These are phyloP conservation scores for Lasiommata megera DNA, from an alignment of 2,888 invertebrate genomes.

Conservation along the genomic window DNA sequence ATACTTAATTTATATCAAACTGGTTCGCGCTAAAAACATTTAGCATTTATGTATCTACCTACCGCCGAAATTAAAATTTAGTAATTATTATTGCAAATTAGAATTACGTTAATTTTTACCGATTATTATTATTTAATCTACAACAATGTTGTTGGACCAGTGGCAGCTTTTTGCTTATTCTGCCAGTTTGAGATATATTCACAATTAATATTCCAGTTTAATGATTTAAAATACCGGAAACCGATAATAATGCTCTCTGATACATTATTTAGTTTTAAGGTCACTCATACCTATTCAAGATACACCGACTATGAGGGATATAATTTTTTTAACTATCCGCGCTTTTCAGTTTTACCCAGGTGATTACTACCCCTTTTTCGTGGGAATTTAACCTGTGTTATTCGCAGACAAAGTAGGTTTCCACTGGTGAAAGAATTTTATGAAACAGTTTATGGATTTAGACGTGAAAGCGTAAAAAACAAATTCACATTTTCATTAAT, in stretches of 20 bases:
- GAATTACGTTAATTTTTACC: neutral
- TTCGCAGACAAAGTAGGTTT: no score
- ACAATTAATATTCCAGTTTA: conserved; percentile 6
- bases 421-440: no score
- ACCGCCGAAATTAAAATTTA: neutral
- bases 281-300: neutral
- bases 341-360: no score
- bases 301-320: no score
- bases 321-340: no score
- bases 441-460: no score
- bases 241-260: neutral
- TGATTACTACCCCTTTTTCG: no score
- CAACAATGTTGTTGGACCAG: neutral
- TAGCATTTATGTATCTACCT: neutral
- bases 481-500: no score
- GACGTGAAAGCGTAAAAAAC: no score
- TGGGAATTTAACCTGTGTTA: no score
- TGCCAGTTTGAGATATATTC: neutral
- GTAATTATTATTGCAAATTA: neutral
- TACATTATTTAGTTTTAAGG: conserved; percentile 4
- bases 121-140: neutral
- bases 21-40: neutral
- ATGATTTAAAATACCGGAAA: conserved; percentile 6
- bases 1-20: neutral
- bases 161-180: conserved; percentile 5